Evolutionary conservation across 1,140 invertebrate genomes (phyloP), one percentile per base, ranked within the genome.

Genomic region (Heliconius hermathena): DNA sequence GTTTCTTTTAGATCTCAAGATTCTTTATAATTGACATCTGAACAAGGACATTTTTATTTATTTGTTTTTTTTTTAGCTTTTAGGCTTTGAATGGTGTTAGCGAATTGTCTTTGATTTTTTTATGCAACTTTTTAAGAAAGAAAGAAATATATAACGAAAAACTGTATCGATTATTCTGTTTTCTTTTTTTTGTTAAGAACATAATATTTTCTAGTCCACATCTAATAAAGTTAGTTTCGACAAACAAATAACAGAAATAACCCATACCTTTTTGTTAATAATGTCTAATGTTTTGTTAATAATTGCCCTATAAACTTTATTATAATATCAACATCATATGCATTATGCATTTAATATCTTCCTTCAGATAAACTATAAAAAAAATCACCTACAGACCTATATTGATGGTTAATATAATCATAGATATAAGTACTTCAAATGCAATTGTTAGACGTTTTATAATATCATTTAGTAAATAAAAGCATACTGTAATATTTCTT

Each of bases 1-100:
- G 73, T 74, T 57, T 52, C 73, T 57, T 74, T 74, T 74, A 74
- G 73, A 74, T 74, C 73, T 74, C 73, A 57, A 74, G 52, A n/a
- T 29, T 74, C 18, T 29, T 66, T 66, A 26, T 66, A 26, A 26
- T 66, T 66, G 60, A 66, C 60, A 66, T 66, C 60, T 66, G 22
- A 66, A 66, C 29, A 66, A 66, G 60, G 11, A 66, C 60, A 66
- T 66, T 66, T 52, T 66, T 66, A 66, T 66, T 66, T 66, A 66
- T 66, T 66, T 66, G 57, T 29, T 33, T 33, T 57, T 22, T 18
- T 16, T 54, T 8, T 66, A 29, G 22, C 22, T 66, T 11, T 41
- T 66, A 66, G 26, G 57, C 57, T 66, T 66, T 3, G n/a, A 16
- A 66, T 3, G 11, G 22, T 66, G 57, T 29, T 4, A 57, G 54